These are phyloP conservation scores for Takifugu rubripes DNA, from an alignment of 2,797 vertebrate genomes.

Conservation along the genomic window DNA sequence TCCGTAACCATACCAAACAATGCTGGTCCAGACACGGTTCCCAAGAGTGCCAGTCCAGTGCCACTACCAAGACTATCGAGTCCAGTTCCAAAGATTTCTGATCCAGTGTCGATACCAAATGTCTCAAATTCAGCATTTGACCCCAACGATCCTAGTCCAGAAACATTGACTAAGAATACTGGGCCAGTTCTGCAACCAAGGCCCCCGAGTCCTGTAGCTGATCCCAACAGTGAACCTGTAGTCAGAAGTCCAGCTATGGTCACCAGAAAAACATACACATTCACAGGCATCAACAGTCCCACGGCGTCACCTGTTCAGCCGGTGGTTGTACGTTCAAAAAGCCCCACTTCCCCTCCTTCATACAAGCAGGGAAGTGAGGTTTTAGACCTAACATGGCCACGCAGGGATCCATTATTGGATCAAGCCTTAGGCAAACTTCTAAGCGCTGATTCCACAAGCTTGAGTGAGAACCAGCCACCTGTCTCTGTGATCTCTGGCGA, in stretches of 20 bases:
- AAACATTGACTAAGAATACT: slow-evolving; percentile 20
- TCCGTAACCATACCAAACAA: slow-evolving; percentile 17
- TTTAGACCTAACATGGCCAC: slow-evolving; percentile 57
- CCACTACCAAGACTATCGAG: slow-evolving; percentile 46
- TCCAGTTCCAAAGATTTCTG: slow-evolving; percentile 42
- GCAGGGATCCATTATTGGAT: slow-evolving; percentile 54
- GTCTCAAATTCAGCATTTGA: slow-evolving; percentile 11
- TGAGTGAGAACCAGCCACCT: slow-evolving; percentile 38
- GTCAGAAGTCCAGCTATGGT: slow-evolving; percentile 42
- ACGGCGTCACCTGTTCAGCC: slow-evolving; percentile 43
- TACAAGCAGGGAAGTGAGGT: slow-evolving; percentile 29
- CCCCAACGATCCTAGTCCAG: slow-evolving; percentile 38
- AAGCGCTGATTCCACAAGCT: slow-evolving; percentile 37
- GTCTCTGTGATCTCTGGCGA: slow-evolving; percentile 29
- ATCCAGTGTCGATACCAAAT: slow-evolving; percentile 38
- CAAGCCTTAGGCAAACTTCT: slow-evolving; percentile 65
- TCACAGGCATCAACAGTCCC: slow-evolving; percentile 39
- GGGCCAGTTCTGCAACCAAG: slow-evolving; percentile 18
- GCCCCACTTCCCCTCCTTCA: slow-evolving; percentile 8
- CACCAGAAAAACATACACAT: slow-evolving; percentile 46
- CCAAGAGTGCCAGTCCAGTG: slow-evolving; percentile 45
- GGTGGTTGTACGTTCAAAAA: slow-evolving; percentile 14
- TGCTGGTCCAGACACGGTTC: slow-evolving; percentile 26
- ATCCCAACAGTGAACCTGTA: slow-evolving; percentile 27
- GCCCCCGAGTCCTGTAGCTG: slow-evolving; percentile 43